Base-by-base conservation (phyloP, 1,140 invertebrate genomes). In the Drosophila albomicans region DNA sequence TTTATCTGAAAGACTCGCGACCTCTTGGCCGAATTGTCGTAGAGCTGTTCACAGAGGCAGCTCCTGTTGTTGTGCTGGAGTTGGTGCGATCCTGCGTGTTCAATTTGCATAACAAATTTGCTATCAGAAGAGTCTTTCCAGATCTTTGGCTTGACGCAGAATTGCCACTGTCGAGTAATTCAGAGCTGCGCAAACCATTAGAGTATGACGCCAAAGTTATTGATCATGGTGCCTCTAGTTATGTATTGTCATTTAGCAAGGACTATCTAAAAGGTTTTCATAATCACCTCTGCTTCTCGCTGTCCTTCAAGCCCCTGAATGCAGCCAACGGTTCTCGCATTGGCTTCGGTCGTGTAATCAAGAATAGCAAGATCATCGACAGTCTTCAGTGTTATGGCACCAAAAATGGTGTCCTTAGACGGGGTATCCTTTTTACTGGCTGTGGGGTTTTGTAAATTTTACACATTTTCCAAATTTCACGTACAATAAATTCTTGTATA, bases 11-110 rank as follows among this genome's bases (percentile, higher is more conserved):
- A 28, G 79, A 67, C 3, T 46, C 73, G 4, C 78, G 82, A 1
- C 82, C 76, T 0, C 38, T 92, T 45, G 91, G 91, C 2, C 69
- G 87, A 2, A 59, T 92, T 7, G 70, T 89, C 0, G 38, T 89
- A 2, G 72, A 91, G 32, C 78, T 92, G 6, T 92, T 75, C 43
- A 92, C 91, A 4, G 91, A 92, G 52, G 87, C 91, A 0, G 85
- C 82, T 0, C 91, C 91, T 0, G 43, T 81, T 1, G 88, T 92
- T 0, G 91, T 92, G 1, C 63, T 90, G 1, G 77, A 92, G 15
- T 41, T 92, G 38, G 70, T 92, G 5, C 78, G 77, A 3, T 51
- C 74, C 43, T 92, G 91, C 30, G 38, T 75, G 35, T 58, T 57
- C 11, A 70, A 81, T 0, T 65, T 63, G 52, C 38, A 69, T 13